phyloP scores from a whole-genome alignment of 2,113 vertebrate genomes.

The Symphodus melops region DNA sequence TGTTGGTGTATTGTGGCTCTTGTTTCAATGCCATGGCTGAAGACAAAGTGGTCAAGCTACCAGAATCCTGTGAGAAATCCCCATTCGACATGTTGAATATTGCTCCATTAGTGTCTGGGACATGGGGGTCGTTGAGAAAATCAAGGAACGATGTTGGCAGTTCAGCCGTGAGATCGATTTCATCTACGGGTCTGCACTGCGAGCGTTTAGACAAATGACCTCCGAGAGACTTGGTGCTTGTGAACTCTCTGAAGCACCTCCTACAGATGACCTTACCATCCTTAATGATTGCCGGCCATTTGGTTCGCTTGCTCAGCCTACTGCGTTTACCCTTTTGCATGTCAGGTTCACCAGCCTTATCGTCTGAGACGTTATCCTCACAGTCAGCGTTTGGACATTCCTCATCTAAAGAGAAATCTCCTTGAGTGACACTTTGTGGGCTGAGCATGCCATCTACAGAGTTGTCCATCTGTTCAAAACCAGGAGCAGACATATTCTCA shows the following conservation, averaged over 20 bases:
- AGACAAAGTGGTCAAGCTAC: conserved; percentile 69
- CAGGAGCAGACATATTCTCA: conserved; percentile 46
- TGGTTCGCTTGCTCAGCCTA: conserved; percentile 88
- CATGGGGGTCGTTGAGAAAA: conserved; percentile 90
- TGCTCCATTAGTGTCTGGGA: conserved; percentile 75
- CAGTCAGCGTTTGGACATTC: conserved; percentile 73
- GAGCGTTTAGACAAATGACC: conserved; percentile 97
- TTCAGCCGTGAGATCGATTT: conserved; percentile 91
- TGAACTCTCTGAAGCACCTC: conserved; percentile 97
- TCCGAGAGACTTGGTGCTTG: conserved; percentile 96
- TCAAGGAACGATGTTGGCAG: conserved; percentile 92
- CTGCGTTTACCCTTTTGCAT: conserved; percentile 90
- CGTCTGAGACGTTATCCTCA: conserved; percentile 60
- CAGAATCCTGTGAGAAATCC: conserved; percentile 75
- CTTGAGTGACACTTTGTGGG: conserved; percentile 48
- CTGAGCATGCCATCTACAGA: conserved; percentile 70
- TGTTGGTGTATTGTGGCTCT: conserved; percentile 71
- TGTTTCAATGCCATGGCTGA: conserved; percentile 68
- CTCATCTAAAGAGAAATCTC: conserved; percentile 76
- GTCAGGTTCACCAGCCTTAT: conserved; percentile 78
- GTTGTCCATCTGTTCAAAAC: conserved; percentile 69
- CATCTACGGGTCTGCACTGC: conserved; percentile 94
- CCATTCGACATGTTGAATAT: conserved; percentile 74
- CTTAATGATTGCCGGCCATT: conserved; percentile 98
- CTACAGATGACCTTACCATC: conserved; percentile 98